These are phyloP conservation scores for Xenops minutus DNA, from an alignment of 2,797 vertebrate genomes.

Conservation along the genomic window DNA sequence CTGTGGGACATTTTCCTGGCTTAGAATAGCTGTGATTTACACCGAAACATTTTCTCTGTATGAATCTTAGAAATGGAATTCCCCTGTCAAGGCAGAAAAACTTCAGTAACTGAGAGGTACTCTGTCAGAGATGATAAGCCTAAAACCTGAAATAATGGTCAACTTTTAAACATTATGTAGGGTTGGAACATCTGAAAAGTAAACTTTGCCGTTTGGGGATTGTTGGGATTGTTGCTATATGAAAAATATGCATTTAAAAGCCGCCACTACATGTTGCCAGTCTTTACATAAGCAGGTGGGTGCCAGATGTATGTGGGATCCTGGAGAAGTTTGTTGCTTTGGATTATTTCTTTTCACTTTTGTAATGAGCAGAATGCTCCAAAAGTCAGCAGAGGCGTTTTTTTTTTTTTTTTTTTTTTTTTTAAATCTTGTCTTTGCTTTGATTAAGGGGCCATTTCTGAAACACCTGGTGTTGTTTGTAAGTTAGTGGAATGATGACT, in stretches of 20 bases:
- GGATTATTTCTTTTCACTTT: neutral
- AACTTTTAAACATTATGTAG: neutral
- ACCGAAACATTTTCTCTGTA: neutral
- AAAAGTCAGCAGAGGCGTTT: neutral
- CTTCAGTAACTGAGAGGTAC: neutral
- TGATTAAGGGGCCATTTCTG: neutral
- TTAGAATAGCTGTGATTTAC: neutral
- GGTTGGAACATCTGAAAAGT: neutral
- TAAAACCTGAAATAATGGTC: neutral
- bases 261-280: neutral
- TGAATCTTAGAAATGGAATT: slow-evolving; percentile 26
- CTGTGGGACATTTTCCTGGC: neutral
- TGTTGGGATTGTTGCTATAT: neutral
- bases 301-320: neutral
- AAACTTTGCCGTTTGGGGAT: neutral
- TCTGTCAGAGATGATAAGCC: neutral
- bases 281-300: neutral
- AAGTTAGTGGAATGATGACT: neutral
- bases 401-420: neutral
- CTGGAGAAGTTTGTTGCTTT: neutral
- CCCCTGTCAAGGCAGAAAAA: neutral
- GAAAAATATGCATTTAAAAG: neutral
- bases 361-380: neutral
- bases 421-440: neutral
- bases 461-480: neutral